phyloP scores from a whole-genome alignment of 1,140 invertebrate genomes.

The Colletes gigas region DNA sequence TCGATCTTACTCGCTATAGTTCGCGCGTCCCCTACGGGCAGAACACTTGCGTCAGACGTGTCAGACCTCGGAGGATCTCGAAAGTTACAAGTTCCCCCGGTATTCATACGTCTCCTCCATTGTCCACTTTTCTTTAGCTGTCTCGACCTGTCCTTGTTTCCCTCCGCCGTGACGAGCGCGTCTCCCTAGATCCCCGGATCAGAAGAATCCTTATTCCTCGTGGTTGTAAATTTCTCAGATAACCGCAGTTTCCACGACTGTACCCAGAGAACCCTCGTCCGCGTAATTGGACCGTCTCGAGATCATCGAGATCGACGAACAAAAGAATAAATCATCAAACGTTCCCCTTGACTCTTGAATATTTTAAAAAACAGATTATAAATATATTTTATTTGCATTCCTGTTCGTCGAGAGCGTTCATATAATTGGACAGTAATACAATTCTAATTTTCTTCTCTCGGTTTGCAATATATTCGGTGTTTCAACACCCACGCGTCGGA shows the following conservation, averaged over 20 bases:
- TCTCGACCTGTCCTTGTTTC: conserved; percentile 17
- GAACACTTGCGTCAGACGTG: conserved; percentile 11
- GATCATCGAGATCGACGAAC: not conserved
- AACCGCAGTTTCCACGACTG: not conserved
- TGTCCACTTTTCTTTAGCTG: conserved; percentile 39
- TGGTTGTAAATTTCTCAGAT: not conserved
- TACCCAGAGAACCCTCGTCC: not conserved
- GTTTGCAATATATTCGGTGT: too few species aligned
- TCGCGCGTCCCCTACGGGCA: not conserved
- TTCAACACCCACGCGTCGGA: too few species aligned
- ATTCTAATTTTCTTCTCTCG: too few species aligned
- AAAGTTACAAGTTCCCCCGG: conserved; percentile 27
- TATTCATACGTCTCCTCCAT: conserved; percentile 40
- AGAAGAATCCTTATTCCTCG: not conserved
- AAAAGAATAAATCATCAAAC: not conserved
- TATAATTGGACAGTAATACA: too few species aligned
- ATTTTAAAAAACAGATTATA: too few species aligned
- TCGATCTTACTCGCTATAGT: conserved; percentile 3
- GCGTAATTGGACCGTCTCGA: not conserved
- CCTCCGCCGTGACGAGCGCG: not conserved
- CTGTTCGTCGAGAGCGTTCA: too few species aligned
- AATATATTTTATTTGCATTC: too few species aligned
- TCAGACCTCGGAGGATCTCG: not conserved
- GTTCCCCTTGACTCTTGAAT: too few species aligned
- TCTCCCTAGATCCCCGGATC: not conserved